phyloP scores from a whole-genome alignment of 1,140 invertebrate genomes.

The Lepidostoma basale region DNA sequence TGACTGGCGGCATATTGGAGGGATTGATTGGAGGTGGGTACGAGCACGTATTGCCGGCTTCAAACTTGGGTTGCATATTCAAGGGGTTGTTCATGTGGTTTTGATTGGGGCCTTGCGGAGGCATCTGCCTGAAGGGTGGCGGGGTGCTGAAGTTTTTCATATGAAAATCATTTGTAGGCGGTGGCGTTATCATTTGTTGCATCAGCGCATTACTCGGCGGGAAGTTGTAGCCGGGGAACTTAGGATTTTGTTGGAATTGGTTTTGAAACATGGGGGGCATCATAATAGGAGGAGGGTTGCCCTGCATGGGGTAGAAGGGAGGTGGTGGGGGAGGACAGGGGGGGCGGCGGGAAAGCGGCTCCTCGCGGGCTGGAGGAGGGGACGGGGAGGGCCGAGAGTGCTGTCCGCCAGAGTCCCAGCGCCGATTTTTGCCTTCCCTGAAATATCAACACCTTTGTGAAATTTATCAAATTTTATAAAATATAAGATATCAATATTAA shows the following conservation, averaged over 20 bases:
- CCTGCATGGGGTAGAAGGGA: neutral
- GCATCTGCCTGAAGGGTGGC: neutral
- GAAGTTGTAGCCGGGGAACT: neutral
- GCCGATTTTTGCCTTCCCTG: constrained; percentile 33
- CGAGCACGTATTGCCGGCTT: neutral
- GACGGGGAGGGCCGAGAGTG: constrained; percentile 32
- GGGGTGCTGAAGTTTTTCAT: neutral
- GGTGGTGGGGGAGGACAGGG: neutral
- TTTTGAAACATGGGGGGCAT: neutral
- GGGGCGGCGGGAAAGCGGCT: constrained; percentile 2
- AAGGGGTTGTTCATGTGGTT: neutral
- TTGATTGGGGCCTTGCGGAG: neutral
- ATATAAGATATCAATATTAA: too few relatives aligned
- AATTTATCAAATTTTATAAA: neutral
- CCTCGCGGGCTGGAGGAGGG: constrained; percentile 34
- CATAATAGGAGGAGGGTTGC: neutral
- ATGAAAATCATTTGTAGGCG: neutral
- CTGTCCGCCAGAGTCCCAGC: constrained; percentile 34
- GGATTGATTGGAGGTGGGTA: neutral
- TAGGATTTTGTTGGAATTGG: neutral
- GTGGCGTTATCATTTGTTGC: too few relatives aligned
- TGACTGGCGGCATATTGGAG: neutral
- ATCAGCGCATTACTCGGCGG: too few relatives aligned
- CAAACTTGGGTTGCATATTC: neutral
- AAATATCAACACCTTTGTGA: neutral